These are phyloP conservation scores for Xiphophorus hellerii DNA, from an alignment of 2,113 vertebrate genomes.

Conservation along the genomic window DNA sequence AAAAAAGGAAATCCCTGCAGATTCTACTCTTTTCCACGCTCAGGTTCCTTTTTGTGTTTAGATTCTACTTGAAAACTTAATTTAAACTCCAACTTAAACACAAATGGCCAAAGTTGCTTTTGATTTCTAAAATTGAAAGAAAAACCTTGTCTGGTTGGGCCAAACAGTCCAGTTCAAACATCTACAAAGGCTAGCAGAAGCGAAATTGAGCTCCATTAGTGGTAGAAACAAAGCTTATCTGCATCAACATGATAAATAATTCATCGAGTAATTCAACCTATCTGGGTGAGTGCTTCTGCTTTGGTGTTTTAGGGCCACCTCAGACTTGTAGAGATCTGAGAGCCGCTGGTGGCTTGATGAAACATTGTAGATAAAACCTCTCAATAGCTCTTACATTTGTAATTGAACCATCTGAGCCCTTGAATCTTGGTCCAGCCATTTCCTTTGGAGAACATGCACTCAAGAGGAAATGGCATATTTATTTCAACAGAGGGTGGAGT, in stretches of 20 bases:
- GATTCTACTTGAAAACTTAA: background rate
- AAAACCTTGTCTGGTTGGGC: background rate
- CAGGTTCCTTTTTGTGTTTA: background rate
- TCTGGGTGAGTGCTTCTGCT: conserved; percentile 34
- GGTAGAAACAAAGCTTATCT: conserved; percentile 37
- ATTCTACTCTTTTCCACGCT: background rate
- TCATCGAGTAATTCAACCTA: conserved; percentile 57
- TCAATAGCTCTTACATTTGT: conserved; percentile 52
- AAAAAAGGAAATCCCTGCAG: conserved; percentile 11
- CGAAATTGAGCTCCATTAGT: conserved; percentile 35
- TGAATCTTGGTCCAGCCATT: conserved; percentile 21
- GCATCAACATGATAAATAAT: conserved; percentile 59
- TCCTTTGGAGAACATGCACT: conserved; percentile 39
- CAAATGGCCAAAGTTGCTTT: conserved; percentile 5
- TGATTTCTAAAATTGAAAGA: background rate
- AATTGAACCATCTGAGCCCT: conserved; percentile 54
- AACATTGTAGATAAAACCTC: conserved; percentile 58
- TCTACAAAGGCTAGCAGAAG: conserved; percentile 33
- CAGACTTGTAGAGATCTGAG: conserved; percentile 50
- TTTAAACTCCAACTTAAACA: background rate
- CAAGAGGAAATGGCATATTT: conserved; percentile 43
- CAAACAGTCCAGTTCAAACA: conserved; percentile 11
- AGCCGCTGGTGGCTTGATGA: conserved; percentile 45
- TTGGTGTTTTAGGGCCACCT: conserved; percentile 38
- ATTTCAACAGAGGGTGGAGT: conserved; percentile 26